Percentiles rank a stretch among this genome's conserved stretches.
Evolutionary conservation across 2,113 vertebrate species (phyloP).

Genomic region (Podiceps cristatus): DNA sequence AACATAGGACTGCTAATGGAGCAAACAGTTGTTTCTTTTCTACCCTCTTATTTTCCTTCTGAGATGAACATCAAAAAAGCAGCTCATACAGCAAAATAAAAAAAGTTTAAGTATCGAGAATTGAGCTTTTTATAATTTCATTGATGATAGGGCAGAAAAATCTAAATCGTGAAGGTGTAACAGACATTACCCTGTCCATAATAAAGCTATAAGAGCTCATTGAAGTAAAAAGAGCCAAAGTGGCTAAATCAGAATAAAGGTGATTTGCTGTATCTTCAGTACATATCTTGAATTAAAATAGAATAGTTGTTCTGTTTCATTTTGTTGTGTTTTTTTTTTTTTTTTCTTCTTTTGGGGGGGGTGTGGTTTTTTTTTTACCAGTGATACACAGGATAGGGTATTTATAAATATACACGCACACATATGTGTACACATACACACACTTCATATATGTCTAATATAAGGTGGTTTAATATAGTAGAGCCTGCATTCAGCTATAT

Average conservation of each 20-base stretch:
- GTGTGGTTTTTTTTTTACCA: neutral
- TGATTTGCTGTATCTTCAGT: neutral
- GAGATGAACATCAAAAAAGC: neutral
- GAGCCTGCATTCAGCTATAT: neutral
- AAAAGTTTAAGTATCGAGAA: neutral
- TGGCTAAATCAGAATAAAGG: neutral
- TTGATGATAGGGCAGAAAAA: neutral
- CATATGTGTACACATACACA: rapidly evolving
- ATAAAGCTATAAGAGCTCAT: neutral
- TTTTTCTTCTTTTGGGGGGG: no score
- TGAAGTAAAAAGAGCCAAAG: neutral
- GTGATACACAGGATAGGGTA: neutral
- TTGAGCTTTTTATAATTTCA: neutral
- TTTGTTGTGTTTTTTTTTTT: no score
- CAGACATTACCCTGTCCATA: neutral
- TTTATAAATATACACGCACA: neutral
- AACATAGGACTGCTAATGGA: neutral
- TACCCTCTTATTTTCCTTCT: neutral
- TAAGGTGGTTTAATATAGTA: neutral
- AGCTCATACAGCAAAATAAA: neutral
- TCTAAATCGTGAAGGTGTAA: neutral
- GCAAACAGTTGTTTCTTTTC: neutral
- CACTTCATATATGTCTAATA: neutral
- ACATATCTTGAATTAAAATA: neutral
- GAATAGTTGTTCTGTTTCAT: rapidly evolving